Base-by-base conservation (phyloP, 2,888 invertebrate genomes). In the Mallateleia sp. region DNA sequence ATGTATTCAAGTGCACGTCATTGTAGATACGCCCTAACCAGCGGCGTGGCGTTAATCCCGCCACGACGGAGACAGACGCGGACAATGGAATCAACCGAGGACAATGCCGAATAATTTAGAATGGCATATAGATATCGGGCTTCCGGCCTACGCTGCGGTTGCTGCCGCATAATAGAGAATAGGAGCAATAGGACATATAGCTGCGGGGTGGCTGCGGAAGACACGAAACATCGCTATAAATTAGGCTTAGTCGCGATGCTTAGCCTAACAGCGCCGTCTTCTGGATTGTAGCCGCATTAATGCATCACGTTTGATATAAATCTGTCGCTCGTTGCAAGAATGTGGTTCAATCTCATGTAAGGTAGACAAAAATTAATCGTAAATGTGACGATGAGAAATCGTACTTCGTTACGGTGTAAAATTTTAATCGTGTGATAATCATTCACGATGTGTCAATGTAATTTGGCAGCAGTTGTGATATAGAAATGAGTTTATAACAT, bases 61-160 rank as follows among this genome's bases (percentile, higher is more conserved):
- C 92, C 89, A 93, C 94, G 93, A 92, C 92, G 93, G 93, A 93
- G 94, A 94, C 94, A 94, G 94, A 94, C 92, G 91, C 93, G 93
- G 93, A 94, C 94, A 94, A 94, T 94, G 93, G 94, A 93, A 94
- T 94, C 93, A 94, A 92, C 88, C 91, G 93, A 93, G 94, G 93
- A 94, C 94, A 94, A 94, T 94, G 93, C 93, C 92, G 93, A 94
- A 94, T 94, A 94, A 94, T 94, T 94, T 94, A 94, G 94, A 94
- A 94, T 94, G 93, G 90, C 93, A 94, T 93, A 94, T 93, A 94
- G 94, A 94, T 94, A 94, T 94, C 91, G 91, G 91, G 93, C 91
- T 92, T 92, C 91, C 92, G 92, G 92, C 91, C 91, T 92, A 92
- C 90, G 91, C 82, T 90, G 87, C 89, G 89, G 90, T 89, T 85